Evolutionary conservation across 2,888 invertebrate genomes (phyloP).

Genomic region (Drosophila barbarae): DNA sequence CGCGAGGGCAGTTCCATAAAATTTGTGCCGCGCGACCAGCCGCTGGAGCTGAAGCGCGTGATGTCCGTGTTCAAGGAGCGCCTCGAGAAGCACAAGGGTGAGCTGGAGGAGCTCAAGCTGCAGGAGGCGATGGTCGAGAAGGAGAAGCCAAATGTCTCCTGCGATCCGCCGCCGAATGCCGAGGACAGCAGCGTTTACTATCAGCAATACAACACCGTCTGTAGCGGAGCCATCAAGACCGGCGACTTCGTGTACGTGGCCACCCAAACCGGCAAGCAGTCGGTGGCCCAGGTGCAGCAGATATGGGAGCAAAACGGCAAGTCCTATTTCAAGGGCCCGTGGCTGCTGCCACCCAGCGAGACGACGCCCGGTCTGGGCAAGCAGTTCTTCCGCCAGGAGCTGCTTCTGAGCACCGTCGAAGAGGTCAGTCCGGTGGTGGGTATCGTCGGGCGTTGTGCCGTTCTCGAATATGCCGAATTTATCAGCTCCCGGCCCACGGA

Average conservation of each 20-base stretch:
- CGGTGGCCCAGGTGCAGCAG: conserved; percentile 94
- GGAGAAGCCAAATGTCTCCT: conserved; percentile 92
- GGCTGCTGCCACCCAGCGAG: conserved; percentile 93
- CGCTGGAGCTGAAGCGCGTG: conserved; percentile 90
- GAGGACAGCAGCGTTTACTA: conserved; percentile 92
- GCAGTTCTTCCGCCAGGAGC: conserved; percentile 95
- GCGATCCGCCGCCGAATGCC: conserved; percentile 83
- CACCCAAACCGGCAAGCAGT: conserved; percentile 92
- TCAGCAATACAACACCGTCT: conserved; percentile 94
- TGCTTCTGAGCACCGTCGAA: conserved; percentile 93
- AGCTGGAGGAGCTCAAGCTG: conserved; percentile 90
- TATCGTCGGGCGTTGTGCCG: conserved; percentile 94
- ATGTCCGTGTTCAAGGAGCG: conserved; percentile 96
- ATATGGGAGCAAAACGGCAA: conserved; percentile 97
- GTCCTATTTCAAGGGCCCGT: conserved; percentile 95
- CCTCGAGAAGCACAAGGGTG: conserved; percentile 93
- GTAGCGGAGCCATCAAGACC: conserved; percentile 90
- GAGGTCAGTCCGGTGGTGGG: conserved; percentile 94
- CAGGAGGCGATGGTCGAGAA: conserved; percentile 91
- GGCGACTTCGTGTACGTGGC: conserved; percentile 98
- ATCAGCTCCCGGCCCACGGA: conserved; percentile 95
- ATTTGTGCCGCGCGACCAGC: conserved; percentile 85
- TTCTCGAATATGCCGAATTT: conserved; percentile 94
- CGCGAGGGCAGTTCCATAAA: conserved; percentile 84
- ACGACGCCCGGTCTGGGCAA: conserved; percentile 88